Conservation (phyloP, 1,140 invertebrate genomes). For the Oryctes rhinoceros region DNA sequence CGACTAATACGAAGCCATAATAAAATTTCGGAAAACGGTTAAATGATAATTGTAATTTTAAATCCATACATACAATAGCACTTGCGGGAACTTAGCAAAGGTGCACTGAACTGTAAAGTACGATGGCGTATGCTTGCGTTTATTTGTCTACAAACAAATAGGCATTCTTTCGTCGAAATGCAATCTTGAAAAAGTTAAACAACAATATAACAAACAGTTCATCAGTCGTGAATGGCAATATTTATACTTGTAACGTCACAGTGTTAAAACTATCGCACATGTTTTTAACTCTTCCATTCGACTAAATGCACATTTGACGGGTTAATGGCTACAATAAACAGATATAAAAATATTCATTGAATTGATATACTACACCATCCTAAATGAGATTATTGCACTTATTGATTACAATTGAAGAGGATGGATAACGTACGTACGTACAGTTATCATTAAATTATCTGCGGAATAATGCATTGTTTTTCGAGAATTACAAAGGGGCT, state of each 20-base stretch:
- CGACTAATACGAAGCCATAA: neutral
- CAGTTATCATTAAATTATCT: neutral
- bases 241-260: neutral
- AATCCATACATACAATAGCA: no score
- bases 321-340: neutral
- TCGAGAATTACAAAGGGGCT: no score
- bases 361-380: neutral
- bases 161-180: neutral
- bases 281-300: neutral
- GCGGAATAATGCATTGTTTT: no score
- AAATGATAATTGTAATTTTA: neutral
- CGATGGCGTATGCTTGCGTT: no score
- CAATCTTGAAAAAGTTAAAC: neutral
- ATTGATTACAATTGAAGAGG: neutral
- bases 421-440: neutral
- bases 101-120: no score
- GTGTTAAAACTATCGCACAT: neutral
- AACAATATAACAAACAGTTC: neutral
- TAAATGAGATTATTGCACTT: constrained; percentile 15
- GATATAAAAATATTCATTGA: constrained; percentile 9
- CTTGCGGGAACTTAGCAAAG: no score
- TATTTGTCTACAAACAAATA: neutral
- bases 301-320: neutral
- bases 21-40: neutral
- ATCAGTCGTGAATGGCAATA: neutral